These are phyloP conservation scores for Tetrapedia diversipes DNA, from an alignment of 2,888 invertebrate species.

Conservation along the genomic window DNA sequence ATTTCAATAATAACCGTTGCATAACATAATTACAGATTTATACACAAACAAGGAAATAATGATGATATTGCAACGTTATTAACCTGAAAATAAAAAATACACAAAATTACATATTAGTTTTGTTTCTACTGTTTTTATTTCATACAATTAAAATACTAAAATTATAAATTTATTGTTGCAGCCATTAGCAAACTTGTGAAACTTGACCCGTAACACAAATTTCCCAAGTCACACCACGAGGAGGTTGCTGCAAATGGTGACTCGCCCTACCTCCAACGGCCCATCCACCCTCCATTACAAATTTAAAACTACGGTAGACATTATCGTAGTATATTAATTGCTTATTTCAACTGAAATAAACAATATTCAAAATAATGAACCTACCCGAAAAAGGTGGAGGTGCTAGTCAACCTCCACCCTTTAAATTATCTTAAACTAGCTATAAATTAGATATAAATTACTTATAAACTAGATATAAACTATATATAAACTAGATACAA, in stretches of 20 bases:
- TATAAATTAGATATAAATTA: too few species aligned
- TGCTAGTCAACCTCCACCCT: constrained; percentile 26
- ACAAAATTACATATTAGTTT: background rate
- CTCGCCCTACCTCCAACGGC: constrained; percentile 43
- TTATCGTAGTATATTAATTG: background rate
- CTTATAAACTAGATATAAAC: too few species aligned
- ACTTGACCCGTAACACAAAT: constrained; percentile 10
- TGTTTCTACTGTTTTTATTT: background rate
- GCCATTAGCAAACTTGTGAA: constrained; percentile 50
- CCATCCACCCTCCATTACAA: constrained; percentile 49
- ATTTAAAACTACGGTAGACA: background rate
- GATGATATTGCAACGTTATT: background rate
- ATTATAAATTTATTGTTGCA: constrained; percentile 14
- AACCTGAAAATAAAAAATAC: background rate
- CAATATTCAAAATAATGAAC: background rate
- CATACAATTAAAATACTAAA: background rate
- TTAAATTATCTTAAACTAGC: background rate
- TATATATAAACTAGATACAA: too few species aligned
- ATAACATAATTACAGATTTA: too few species aligned
- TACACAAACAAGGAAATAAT: background rate
- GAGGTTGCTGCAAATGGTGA: constrained; percentile 60
- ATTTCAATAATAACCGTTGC: too few species aligned
- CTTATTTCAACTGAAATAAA: background rate
- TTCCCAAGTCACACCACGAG: constrained; percentile 62
- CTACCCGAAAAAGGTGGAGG: constrained; percentile 31